Conservation (phyloP, 1,140 invertebrate genomes). For the Andricus grossulariae region DNA sequence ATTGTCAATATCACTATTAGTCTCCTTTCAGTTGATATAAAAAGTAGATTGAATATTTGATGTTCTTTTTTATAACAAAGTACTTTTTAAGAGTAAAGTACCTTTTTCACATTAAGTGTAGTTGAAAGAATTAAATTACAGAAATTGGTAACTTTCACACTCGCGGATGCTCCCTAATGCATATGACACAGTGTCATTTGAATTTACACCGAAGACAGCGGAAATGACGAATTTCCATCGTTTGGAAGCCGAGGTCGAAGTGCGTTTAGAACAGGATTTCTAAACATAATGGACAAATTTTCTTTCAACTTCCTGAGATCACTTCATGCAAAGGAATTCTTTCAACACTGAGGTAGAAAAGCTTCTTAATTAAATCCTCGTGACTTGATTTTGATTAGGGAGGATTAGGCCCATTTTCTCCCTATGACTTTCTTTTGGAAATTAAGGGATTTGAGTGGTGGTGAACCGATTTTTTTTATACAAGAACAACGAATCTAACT, state of each 20-base stretch:
- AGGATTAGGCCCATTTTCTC: too few relatives aligned
- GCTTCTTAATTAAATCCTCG: neutral
- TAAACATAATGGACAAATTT: conserved; percentile 46
- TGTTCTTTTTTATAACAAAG: conserved; percentile 16
- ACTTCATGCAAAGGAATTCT: conserved; percentile 7
- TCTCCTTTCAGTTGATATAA: neutral
- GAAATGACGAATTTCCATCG: conserved; percentile 30
- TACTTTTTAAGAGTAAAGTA: conserved; percentile 7
- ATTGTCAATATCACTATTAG: neutral
- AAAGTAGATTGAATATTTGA: conserved; percentile 34
- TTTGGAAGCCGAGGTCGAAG: conserved; percentile 35
- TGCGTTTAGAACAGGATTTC: conserved; percentile 40
- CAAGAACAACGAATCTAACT: conserved; percentile 4
- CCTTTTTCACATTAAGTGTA: neutral
- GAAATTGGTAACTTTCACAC: conserved; percentile 31
- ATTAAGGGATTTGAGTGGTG: neutral
- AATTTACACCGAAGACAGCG: conserved; percentile 26
- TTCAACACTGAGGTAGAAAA: neutral
- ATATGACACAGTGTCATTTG: conserved; percentile 30
- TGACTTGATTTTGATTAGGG: too few relatives aligned
- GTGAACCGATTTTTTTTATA: neutral
- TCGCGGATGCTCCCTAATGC: conserved; percentile 23
- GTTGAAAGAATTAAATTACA: neutral
- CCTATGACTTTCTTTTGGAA: too few relatives aligned
- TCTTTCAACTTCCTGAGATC: conserved; percentile 24